Conservation (phyloP, 1,140 invertebrate genomes). For the Aradophagus sp. region DNA sequence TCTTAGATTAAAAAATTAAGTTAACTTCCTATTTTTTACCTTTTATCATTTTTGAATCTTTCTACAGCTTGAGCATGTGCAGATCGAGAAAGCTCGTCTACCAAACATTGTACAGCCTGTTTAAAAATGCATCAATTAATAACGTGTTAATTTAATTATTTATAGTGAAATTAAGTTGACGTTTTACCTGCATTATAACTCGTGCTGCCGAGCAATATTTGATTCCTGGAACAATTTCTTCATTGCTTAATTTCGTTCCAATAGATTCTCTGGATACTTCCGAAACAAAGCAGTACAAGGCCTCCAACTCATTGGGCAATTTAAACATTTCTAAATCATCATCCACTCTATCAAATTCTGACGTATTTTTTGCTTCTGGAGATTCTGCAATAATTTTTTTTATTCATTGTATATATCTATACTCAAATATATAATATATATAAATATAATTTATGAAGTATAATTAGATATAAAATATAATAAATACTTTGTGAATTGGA, state of each 20-base stretch:
- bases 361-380: background rate
- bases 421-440: background rate
- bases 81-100: conserved; percentile 64
- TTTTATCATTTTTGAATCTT: conserved; percentile 52
- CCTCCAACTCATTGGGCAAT: conserved; percentile 53
- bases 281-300: conserved; percentile 62
- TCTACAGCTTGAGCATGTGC: conserved; percentile 66
- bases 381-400: conserved; percentile 6
- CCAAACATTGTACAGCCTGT: conserved; percentile 65
- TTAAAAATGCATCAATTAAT: no score
- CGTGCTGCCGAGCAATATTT: conserved; percentile 60
- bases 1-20: no score
- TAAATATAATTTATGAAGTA: conserved; percentile 1
- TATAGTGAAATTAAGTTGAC: no score
- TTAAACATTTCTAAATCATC: conserved; percentile 53
- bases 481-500: conserved; percentile 2
- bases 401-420: conserved; percentile 3
- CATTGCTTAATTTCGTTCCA: conserved; percentile 62
- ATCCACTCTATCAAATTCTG: conserved; percentile 7
- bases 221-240: conserved; percentile 66
- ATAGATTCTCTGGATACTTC: conserved; percentile 62
- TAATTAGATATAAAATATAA: conserved; percentile 12
- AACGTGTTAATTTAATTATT: no score
- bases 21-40: no score
- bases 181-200: conserved; percentile 62